Evolutionary conservation across 2,888 invertebrate species (phyloP), one percentile per base, ranked within the genome.

Genomic region (Leptogaster cylindrica): DNA sequence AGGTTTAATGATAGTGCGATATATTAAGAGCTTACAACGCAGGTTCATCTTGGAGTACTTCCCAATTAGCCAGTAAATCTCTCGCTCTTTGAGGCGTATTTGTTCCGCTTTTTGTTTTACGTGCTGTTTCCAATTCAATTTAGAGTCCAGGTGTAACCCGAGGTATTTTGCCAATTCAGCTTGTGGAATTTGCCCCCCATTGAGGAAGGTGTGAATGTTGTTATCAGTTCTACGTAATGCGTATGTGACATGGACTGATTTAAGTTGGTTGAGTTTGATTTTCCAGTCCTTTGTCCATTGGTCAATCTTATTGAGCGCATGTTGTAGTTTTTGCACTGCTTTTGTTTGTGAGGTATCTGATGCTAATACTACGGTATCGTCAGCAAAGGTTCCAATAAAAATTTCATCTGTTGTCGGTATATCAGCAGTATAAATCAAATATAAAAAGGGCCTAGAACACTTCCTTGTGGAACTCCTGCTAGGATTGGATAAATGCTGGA

Each of bases 391-490:
- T 16, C 46, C 46, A 18, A 46, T 5, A 18, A 46, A 46, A 10
- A 18, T 8, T 14, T 46, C 12, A 16, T 46, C 16, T 3, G 46
- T 46, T 46, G 14, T 18, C 3, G 46, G 46, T n/a, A 31, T 31
- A 8, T 31, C 31, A 7, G 31, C 31, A 7, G 31, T 31, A 31
- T 31, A 31, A 8, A 31, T 6, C 8, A 31, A 8, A 8, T 6
- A 8, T 31, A 31, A 12, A 52, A 7, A 8, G 61, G 61, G 7
- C 61, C 61, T 27, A 41, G 16, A 0, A 61, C 41, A 20, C 64
- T 64, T 8, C 64, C 50, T 3, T 46, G 64, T 10, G 33, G 52
- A 1, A 55, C 33, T 2, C 52, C 52, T 55, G 52, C 16, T 2
- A 31, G 28, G 0, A 46, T 31, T 10, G 10, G 2, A 36, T 48